Percentiles rank a stretch among this genome's conserved stretches.
phyloP scores from a whole-genome alignment of 2,797 vertebrate species.

The Melanotaenia maccullochi region DNA sequence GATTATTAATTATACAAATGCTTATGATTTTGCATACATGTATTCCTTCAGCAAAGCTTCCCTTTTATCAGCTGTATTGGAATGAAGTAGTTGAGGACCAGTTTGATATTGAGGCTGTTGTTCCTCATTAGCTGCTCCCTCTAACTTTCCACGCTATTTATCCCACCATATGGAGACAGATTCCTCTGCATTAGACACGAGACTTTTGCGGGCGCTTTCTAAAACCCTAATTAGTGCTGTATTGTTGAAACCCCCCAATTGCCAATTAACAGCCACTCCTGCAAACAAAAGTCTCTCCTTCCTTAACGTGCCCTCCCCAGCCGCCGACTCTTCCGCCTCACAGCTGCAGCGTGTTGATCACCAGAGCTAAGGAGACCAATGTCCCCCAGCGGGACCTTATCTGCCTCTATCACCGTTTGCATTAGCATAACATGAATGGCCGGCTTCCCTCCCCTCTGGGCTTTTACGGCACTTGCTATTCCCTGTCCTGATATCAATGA shows the following conservation, averaged over 20 bases:
- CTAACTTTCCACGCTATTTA: conserved; percentile 64
- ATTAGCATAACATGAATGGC: conserved; percentile 79
- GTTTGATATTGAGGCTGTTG: conserved; percentile 40
- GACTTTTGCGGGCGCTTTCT: conserved; percentile 34
- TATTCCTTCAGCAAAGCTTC: conserved; percentile 62
- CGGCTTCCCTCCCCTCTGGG: conserved; percentile 54
- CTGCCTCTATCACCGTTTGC: conserved; percentile 61
- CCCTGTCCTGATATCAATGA: conserved; percentile 67
- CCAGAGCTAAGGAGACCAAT: conserved; percentile 40
- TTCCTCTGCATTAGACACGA: conserved; percentile 73
- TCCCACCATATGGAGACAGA: conserved; percentile 61
- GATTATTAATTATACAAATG: conserved; percentile 72
- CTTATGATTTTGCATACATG: conserved; percentile 58
- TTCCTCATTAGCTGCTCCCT: conserved; percentile 63
- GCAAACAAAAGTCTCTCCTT: conserved; percentile 30
- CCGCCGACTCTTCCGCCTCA: conserved; percentile 15
- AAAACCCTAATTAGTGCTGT: conserved; percentile 70
- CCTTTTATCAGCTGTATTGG: conserved; percentile 16
- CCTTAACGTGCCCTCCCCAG: conserved; percentile 17
- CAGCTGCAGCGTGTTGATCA: conserved; percentile 71
- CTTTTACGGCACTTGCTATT: conserved; percentile 42
- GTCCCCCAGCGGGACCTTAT: conserved; percentile 68
- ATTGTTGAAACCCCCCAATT: conserved; percentile 68
- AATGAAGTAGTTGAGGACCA: conserved; percentile 31
- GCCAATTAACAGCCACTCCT: conserved; percentile 73